A percentile compares a stretch with the other conserved stretches of the same genome.
These are phyloP conservation scores for Ceuthmochares aereus DNA, from an alignment of 2,113 vertebrate species.

Conservation along the genomic window DNA sequence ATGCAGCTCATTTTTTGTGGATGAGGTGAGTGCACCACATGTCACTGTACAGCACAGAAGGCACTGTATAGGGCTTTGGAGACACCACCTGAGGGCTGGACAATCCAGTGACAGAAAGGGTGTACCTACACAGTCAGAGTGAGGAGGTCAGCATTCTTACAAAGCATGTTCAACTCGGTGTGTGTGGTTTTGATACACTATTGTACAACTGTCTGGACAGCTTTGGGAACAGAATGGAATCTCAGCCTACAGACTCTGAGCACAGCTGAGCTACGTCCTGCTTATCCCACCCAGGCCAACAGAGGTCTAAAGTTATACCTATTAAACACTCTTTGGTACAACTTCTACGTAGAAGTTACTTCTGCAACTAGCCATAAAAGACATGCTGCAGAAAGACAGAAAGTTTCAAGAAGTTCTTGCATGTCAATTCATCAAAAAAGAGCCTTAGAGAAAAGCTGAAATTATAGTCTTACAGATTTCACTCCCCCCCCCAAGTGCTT, in stretches of 20 bases:
- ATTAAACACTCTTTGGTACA: neutral
- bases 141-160: neutral
- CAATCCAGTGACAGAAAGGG: neutral
- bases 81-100: neutral
- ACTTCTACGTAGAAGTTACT: neutral
- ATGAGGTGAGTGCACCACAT: fast-evolving
- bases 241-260: neutral
- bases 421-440: neutral
- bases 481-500: neutral
- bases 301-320: neutral
- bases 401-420: neutral
- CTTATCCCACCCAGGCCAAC: neutral
- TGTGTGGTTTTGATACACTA: neutral
- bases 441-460: neutral
- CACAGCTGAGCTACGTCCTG: neutral
- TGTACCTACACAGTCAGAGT: fast-evolving
- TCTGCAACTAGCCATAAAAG: neutral
- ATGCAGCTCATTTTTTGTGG: neutral
- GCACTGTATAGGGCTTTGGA: fast-evolving
- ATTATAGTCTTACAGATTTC: neutral
- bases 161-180: neutral
- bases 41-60: neutral
- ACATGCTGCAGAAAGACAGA: neutral
- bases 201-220: neutral
- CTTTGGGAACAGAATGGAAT: neutral